Conservation (phyloP, 2,888 invertebrate genomes). For the Microplitis manilae region DNA sequence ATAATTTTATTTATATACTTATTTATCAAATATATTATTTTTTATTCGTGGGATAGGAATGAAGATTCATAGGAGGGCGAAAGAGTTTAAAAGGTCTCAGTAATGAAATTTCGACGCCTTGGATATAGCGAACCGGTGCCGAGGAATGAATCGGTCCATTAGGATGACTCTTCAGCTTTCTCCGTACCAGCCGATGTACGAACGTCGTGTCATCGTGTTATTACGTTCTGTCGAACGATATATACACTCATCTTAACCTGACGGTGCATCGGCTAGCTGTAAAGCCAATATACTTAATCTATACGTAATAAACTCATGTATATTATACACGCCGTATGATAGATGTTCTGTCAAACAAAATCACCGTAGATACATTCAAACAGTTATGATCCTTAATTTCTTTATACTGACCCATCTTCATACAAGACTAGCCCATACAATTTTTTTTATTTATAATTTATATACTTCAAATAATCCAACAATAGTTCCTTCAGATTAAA, state of each 20-base stretch:
- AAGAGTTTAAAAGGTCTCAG: conserved; percentile 26
- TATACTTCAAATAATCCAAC: background rate
- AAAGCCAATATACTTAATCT: background rate
- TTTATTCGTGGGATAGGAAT: background rate
- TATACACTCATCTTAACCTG: background rate
- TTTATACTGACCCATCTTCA: background rate
- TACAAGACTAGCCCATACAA: background rate
- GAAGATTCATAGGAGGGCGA: background rate
- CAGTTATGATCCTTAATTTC: background rate
- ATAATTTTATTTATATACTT: background rate
- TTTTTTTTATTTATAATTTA: background rate
- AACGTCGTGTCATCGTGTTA: conserved; percentile 52
- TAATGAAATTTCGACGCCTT: conserved; percentile 56
- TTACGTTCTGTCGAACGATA: conserved; percentile 43
- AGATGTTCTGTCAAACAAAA: background rate
- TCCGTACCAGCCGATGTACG: conserved; percentile 24
- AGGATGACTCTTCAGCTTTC: conserved; percentile 42
- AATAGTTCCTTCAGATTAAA: background rate
- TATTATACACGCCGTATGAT: background rate
- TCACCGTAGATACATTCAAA: background rate
- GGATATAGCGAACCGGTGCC: conserved; percentile 37
- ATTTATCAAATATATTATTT: background rate
- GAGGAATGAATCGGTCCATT: conserved; percentile 49
- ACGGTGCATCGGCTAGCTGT: background rate
- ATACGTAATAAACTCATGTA: background rate